Evolutionary conservation across 2,888 invertebrate genomes (phyloP), one percentile per base, ranked within the genome.

Genomic region (Hydriomena furcata): DNA sequence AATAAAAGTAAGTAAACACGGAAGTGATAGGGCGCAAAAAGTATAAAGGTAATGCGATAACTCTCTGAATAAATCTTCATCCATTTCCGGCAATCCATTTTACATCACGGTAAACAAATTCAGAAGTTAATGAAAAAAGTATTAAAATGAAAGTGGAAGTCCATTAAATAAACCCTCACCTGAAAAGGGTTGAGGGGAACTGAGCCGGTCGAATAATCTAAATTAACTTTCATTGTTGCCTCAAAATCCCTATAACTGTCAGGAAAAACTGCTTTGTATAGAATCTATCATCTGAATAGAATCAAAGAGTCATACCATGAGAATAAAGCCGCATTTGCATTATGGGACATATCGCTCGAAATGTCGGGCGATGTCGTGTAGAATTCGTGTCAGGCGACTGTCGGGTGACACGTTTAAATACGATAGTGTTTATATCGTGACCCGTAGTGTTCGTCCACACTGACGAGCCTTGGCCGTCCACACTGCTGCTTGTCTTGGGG

Each of bases 201-300:
- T 57, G 46, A 48, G 42, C 27, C 49, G 46, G 54, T 48, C 45
- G n/a, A n/a, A 32, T 62, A 66, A 65, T 66, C 42, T 57, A 58
- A 66, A 70, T 61, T 44, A 61, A 52, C 47, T 52, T 55, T 41
- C 34, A 52, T 54, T 55, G 46, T 55, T 41, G 45, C 37, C 23
- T 47, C 49, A 47, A 58, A 60, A 58, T 57, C 30, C 44, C 57
- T 60, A 31, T 47, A 46, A 41, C 36, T 31, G 55, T 36, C 17
- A 23, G 36, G 53, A 57, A 62, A 59, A 35, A 31, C 12, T 31
- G 7, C 11, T 23, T 35, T 35, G 23, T 35, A n/a, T 34, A 5
- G 34, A n/a, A n/a, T n/a, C n/a, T n/a, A n/a, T n/a, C n/a, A n/a
- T n/a, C n/a, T n/a, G n/a, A n/a, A n/a, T n/a, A n/a, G n/a, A n/a